Evolutionary conservation across 2,113 vertebrate genomes (phyloP), one percentile per base, ranked within the genome.

Genomic region (Galbula dea): DNA sequence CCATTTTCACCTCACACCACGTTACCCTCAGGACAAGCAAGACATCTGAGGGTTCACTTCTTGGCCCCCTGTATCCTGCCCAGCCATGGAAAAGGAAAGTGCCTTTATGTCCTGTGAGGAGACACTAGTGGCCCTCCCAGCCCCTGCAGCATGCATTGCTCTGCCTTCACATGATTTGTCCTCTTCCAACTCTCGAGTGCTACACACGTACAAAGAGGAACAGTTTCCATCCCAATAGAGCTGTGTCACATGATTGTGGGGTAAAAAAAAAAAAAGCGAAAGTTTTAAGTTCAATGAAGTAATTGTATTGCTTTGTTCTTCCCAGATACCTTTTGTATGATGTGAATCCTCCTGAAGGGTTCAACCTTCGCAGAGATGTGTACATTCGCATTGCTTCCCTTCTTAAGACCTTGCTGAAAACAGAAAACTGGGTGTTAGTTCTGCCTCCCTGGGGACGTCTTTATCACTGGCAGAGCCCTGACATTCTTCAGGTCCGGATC

Each of bases 401-500:
- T 79, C 88, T 99, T 26, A 99, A 99, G 96, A 98, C 98, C 5
- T 90, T 99, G 92, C 97, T 97, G 86, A 98, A 98, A 91, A 97
- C 88, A 0, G 98, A 98, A 39, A 98, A 98, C 68, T 99, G 99
- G 99, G 99, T 98, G 12, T 93, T 99, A 23, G 99, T 99, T 72
- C 97, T 99, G 73, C 99, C 99, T n/a, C 99, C 99, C 0, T 99
- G 99, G 99, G 99, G 99, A 75, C 98, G 98, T 13, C 98, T 99
- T 41, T 99, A 99, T 90, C 99, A 99, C 95, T 99, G 99, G 99
- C 99, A 99, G 97, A 99, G 98, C 94, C 98, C 98, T 0, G 97
- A 98, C 86, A 97, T 99, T 62, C 98, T 98, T 82, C 99, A 99
- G 95, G 94, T 98, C 49, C 98, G 97, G 39, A 98, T 99, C 23